Evolutionary conservation across 2,888 invertebrate species (phyloP), one percentile per base, ranked within the genome.

Genomic region (Trilocha varians): DNA sequence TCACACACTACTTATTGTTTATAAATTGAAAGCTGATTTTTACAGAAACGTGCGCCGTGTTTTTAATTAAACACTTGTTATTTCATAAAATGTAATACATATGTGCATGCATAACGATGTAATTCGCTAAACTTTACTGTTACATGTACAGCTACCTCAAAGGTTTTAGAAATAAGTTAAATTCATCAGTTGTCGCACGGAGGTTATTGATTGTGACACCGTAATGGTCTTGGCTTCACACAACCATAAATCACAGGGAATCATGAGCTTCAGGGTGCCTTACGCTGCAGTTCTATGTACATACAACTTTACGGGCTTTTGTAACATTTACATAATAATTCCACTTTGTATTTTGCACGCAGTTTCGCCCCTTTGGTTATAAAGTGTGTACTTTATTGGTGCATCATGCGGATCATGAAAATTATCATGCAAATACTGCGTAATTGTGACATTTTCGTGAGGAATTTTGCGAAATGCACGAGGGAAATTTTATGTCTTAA

Each of bases 141-240:
- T 25, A 25, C 11, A 25, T 25, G 25, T 25, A 25, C 25, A 25
- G 11, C 3, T 11, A 25, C 25, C 11, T 25, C 11, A 25, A 25
- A 25, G 25, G 25, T 25, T 25, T 25, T 25, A 56, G 63, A 60
- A 64, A 62, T 64, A 59, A 60, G 65, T 53, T 57, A 59, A 63
- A 74, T 69, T 66, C 67, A 73, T 71, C 69, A 69, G 67, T 55
- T 41, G 60, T 48, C 48, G 64, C 57, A 49, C 53, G 50, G 56
- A 58, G 59, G 74, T 73, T 78, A 79, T 79, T 76, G 79, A 78
- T 79, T 73, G 75, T 76, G 75, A 77, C 70, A 62, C 59, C 62
- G 68, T 78, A 78, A 82, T 79, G 63, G 70, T 57, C 52, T 59
- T 57, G 62, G 25, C 25, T 25, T 25, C 25, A 61, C 57, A 56